Base-by-base conservation (phyloP, 1,140 invertebrate genomes). In the Aethina tumida region DNA sequence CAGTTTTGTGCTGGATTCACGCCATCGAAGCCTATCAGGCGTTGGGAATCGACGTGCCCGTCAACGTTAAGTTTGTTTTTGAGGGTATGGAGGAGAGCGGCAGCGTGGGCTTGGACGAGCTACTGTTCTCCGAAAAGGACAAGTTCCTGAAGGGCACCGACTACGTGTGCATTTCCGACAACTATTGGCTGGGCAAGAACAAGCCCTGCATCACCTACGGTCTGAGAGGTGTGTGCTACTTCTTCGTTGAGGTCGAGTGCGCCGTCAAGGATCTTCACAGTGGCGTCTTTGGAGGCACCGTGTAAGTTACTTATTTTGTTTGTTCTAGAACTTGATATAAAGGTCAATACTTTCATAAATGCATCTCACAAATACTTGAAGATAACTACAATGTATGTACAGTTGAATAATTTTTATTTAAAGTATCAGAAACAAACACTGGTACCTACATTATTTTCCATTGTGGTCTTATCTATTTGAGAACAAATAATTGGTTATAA, bases 51-150 rank as follows among this genome's bases (percentile, higher is more conserved):
- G 70, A 78, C 39, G 56, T 97, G 26, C 93, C 95, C 14, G 79
- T 97, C 1, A 98, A 98, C 65, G 53, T 98, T 0, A 97, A 97
- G 74, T 97, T 98, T 68, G 75, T 89, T 12, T 91, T 98, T 59
- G 95, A 99, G 74, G 93, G 89, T 27, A 99, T 99, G 95, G 96
- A 99, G 68, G 96, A 99, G 65, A 85, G 79, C 53, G 94, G 95
- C 5, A 97, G 92, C 42, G 86, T 91, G 64, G 95, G 95, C 17
- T 66, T 99, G 7, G 92, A 98, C 62, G 84, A 90, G 2, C 62
- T 97, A 9, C 65, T 99, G 1, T 65, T 75, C 43, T 59, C 75
- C 3, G 68, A 73, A 43, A 91, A 92, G 62, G 65, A 71, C 43
- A 73, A 73, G 10, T 98, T 96, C 60, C 70, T 97, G 9, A 70